Percentiles rank a stretch among this genome's conserved stretches.
These are phyloP conservation scores for Criorhina ranunculi DNA, from an alignment of 2,888 invertebrate species.

Conservation along the genomic window DNA sequence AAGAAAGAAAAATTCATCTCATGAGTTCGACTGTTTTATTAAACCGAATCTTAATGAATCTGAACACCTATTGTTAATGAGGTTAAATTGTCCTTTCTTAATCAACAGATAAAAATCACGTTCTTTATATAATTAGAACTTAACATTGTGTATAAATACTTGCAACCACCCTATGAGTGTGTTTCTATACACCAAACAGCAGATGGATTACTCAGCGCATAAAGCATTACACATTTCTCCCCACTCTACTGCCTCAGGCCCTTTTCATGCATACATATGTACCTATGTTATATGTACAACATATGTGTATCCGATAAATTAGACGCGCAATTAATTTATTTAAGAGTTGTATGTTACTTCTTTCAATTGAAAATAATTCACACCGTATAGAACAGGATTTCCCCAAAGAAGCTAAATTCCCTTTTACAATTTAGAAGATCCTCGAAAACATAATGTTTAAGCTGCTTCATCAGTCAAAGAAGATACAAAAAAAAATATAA, in stretches of 20 bases:
- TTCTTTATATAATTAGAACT: too few species aligned
- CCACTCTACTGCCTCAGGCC: neutral
- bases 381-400: slow-evolving; percentile 13
- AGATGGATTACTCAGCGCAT: slow-evolving; percentile 23
- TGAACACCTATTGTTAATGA: too few species aligned
- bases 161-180: neutral
- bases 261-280: neutral
- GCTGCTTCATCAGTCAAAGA: slow-evolving; percentile 45
- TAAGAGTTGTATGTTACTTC: slow-evolving; percentile 33
- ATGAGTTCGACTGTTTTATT: too few species aligned
- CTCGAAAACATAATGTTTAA: slow-evolving; percentile 23
- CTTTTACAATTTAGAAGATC: neutral
- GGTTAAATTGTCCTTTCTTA: too few species aligned
- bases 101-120: too few species aligned
- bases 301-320: too few species aligned
- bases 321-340: slow-evolving; percentile 44
- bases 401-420: slow-evolving; percentile 1
- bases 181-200: neutral
- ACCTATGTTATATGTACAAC: too few species aligned
- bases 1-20: too few species aligned
- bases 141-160: too few species aligned
- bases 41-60: too few species aligned
- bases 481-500: neutral
- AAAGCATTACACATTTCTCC: slow-evolving; percentile 9
- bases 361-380: slow-evolving; percentile 46